These are phyloP conservation scores for Dynastes tityus DNA, from an alignment of 2,888 invertebrate genomes.

Conservation along the genomic window DNA sequence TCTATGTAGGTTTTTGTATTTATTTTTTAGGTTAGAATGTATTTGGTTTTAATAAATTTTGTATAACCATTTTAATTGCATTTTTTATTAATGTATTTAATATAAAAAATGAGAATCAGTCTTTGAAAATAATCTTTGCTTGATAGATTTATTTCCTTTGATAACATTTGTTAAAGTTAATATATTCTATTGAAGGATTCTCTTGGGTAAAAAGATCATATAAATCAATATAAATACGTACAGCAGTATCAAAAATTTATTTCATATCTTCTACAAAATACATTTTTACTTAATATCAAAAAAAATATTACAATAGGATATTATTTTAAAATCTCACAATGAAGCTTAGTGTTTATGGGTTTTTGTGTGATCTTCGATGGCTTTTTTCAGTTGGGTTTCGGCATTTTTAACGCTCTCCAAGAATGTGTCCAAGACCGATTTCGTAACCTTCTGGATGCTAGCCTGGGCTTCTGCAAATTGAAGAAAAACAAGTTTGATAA, in stretches of 20 bases:
- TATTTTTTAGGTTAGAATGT: too few relatives aligned
- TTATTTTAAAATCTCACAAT: neutral
- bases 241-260: constrained; percentile 1
- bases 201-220: too few relatives aligned
- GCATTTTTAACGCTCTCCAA: constrained; percentile 54
- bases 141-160: too few relatives aligned
- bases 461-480: constrained; percentile 50
- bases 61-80: too few relatives aligned
- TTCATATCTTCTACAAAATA: constrained; percentile 8
- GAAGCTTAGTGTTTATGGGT: constrained; percentile 55
- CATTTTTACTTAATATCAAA: neutral
- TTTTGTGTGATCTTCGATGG: constrained; percentile 56
- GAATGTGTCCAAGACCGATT: constrained; percentile 57
- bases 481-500: neutral
- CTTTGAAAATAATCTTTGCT: too few relatives aligned
- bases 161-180: too few relatives aligned
- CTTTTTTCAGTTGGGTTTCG: constrained; percentile 53
- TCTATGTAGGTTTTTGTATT: too few relatives aligned
- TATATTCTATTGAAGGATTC: too few relatives aligned
- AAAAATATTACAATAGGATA: neutral
- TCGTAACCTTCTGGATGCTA: constrained; percentile 54
- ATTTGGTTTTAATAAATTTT: too few relatives aligned
- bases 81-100: too few relatives aligned
- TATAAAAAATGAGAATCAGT: too few relatives aligned
- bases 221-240: too few relatives aligned